phyloP scores from a whole-genome alignment of 2,113 vertebrate species.

The Bos taurus region ARS-UCD2.0 NC_037329.1:39949501-39950000 shows the following conservation, averaged over 20 bases:
- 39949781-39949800: not conserved
- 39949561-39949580: not conserved
- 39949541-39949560: not conserved
- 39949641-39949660: not conserved
- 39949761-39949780: conserved; percentile 37
- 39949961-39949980: not conserved
- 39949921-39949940: conserved; percentile 42
- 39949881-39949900: not conserved
- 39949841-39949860: not conserved
- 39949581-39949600: not conserved
- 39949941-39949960: not conserved
- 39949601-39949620: not conserved
- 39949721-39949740: not conserved
- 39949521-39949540: not conserved
- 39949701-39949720: not conserved
- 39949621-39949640: not conserved
- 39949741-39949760: not conserved
- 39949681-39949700: not conserved
- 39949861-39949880: not conserved
- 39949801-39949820: conserved; percentile 24
- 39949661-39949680: not conserved
- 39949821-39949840: conserved; percentile 26
- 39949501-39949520: not conserved
- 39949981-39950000: not conserved
- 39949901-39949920: conserved; percentile 14